Percentiles rank a stretch among this genome's conserved stretches.
These are phyloP conservation scores for Gobiocypris rarus DNA, from an alignment of 2,113 vertebrate genomes.

Conservation along the genomic window DNA sequence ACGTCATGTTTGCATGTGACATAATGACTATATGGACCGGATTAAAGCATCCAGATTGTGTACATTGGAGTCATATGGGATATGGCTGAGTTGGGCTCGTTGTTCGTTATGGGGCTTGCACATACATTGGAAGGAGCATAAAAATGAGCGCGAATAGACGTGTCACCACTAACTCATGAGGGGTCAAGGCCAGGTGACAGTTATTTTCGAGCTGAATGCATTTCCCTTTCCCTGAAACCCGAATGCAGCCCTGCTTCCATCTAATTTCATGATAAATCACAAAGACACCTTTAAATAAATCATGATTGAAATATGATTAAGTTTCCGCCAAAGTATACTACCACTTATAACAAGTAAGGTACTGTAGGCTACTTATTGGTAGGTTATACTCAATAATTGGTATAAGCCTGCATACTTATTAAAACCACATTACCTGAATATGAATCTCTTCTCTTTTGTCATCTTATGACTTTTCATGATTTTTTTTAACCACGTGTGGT, in stretches of 20 bases:
- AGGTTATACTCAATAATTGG: neutral
- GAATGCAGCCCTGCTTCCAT: neutral
- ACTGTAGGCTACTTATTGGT: neutral
- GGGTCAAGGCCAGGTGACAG: conserved; percentile 2
- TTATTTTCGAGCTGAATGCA: neutral
- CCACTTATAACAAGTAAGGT: too few relatives aligned
- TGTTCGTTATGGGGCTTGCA: neutral
- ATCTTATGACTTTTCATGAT: neutral
- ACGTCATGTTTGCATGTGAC: neutral
- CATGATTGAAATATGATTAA: neutral
- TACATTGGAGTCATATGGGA: neutral
- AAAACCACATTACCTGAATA: neutral
- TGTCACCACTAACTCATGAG: neutral
- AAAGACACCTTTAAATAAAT: conserved; percentile 7
- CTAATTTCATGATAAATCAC: neutral
- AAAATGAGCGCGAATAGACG: neutral
- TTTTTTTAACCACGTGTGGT: neutral
- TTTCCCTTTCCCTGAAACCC: neutral
- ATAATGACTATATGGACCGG: neutral
- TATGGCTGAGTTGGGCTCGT: neutral
- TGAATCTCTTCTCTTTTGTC: neutral
- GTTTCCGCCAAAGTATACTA: neutral
- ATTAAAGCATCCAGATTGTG: conserved; percentile 5
- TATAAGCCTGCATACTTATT: neutral
- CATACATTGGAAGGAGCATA: neutral